phyloP scores from a whole-genome alignment of 2,888 invertebrate species.

The Athalia circularis region DNA sequence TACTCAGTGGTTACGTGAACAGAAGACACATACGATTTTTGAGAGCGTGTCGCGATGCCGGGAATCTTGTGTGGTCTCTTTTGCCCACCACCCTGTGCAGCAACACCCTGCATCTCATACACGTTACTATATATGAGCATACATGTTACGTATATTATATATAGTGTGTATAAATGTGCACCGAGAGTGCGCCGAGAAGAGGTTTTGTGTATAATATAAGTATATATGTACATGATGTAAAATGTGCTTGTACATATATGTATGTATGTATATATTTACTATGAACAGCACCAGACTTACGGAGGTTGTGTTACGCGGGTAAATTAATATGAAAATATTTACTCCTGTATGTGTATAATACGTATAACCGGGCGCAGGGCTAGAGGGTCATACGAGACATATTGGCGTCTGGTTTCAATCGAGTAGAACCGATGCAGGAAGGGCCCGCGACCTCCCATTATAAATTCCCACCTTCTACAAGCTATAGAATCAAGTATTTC shows the following conservation, averaged over 20 bases:
- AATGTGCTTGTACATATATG: not conserved
- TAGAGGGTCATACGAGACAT: conserved; percentile 70
- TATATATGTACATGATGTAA: not conserved
- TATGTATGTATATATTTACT: not conserved
- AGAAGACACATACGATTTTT: not conserved
- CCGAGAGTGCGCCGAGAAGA: not conserved
- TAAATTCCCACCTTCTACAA: no score
- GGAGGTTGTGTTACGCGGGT: conserved; percentile 69
- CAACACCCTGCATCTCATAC: no score
- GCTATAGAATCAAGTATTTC: conserved; percentile 1
- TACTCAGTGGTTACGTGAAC: not conserved
- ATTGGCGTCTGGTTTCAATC: conserved; percentile 66
- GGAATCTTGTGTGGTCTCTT: conserved; percentile 34
- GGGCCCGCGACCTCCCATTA: not conserved
- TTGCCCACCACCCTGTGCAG: not conserved
- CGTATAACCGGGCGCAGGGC: conserved; percentile 52
- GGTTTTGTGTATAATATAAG: conserved; percentile 2
- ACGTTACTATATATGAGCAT: no score
- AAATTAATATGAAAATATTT: conserved; percentile 74
- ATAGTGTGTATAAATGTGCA: not conserved
- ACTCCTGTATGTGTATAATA: conserved; percentile 54
- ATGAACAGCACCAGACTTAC: conserved; percentile 58
- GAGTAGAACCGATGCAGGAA: conserved; percentile 14
- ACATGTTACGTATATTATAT: no score
- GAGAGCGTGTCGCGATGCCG: not conserved